Base-by-base conservation (phyloP, 2,888 invertebrate species). In the Phortica okadai region DNA sequence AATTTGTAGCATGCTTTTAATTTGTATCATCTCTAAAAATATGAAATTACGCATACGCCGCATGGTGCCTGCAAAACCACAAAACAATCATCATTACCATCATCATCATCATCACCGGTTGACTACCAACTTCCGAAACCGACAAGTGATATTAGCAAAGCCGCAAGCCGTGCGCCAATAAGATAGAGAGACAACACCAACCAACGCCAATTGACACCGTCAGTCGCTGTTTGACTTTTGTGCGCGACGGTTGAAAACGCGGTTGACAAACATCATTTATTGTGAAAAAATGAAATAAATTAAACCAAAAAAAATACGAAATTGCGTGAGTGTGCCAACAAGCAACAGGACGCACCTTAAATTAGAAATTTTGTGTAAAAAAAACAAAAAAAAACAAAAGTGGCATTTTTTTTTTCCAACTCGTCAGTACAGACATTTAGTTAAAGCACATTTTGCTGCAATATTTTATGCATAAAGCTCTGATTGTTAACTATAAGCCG, bases 271-370 rank as follows among this genome's bases (percentile, higher is more conserved):
- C 73, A 75, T 73, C 62, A 14, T 33, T 33, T 33, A 70, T 77
- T 45, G 59, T 72, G 70, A 77, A 74, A 69, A 66, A 66, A 66
- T 42, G 41, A 16, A 2, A 21, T 21, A 16, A 16, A 10, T 21
- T 50, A 11, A 11, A 50, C 50, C 21, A 21, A 21, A 8, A 8
- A 50, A 50, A 50, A 50, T 11, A 14, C 50, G 50, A 11, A 50
- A 50, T 50, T 50, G 8, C 50, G 50, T 50, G 50, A 50, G 14
- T 50, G 50, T 50, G 50, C 25, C 25, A 11, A 33, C 42, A 56
- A 54, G 80, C 80, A 81, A 74, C 79, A 83, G 85, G 89, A 87
- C 89, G 88, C 87, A 88, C 87, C 87, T 88, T 84, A 82, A 86
- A 82, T 62, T 58, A 58, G 58, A 44, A 62, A 45, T 45, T 45